Percentiles rank a stretch among this genome's conserved stretches.
Evolutionary conservation across 2,888 invertebrate genomes (phyloP).

Genomic region (Acronicta alni): DNA sequence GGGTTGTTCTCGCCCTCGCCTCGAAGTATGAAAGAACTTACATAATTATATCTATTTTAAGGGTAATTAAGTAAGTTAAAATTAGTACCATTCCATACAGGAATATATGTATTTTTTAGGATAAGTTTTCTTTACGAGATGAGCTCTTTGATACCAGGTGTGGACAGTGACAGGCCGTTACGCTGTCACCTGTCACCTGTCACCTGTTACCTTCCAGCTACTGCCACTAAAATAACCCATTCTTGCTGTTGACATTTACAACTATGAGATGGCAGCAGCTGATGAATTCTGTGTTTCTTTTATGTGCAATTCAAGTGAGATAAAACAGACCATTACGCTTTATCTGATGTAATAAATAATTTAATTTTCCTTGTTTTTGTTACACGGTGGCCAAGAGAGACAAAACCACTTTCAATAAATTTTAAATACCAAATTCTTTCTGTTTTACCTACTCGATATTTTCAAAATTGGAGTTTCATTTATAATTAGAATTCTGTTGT

Average conservation of each 20-base stretch:
- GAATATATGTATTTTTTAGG: slow-evolving; percentile 14
- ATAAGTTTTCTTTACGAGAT: slow-evolving; percentile 22
- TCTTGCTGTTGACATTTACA: slow-evolving; percentile 26
- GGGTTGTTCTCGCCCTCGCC: too few relatives aligned
- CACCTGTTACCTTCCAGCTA: slow-evolving; percentile 21
- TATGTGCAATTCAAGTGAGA: neutral
- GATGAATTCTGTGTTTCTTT: slow-evolving; percentile 24
- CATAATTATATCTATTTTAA: too few relatives aligned
- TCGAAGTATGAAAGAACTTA: too few relatives aligned
- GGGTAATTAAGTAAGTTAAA: slow-evolving; percentile 6
- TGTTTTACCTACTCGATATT: too few relatives aligned
- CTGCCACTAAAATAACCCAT: slow-evolving; percentile 17
- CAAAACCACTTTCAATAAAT: too few relatives aligned
- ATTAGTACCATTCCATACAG: slow-evolving; percentile 18
- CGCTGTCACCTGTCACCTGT: slow-evolving; percentile 32
- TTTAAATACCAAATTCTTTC: too few relatives aligned
- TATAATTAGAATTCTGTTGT: too few relatives aligned
- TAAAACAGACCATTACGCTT: neutral
- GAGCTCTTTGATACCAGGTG: slow-evolving; percentile 49
- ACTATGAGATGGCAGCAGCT: slow-evolving; percentile 11
- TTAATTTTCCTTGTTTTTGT: too few relatives aligned
- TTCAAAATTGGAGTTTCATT: too few relatives aligned
- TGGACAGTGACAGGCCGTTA: slow-evolving; percentile 43
- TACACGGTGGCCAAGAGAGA: too few relatives aligned
- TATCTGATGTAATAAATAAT: neutral